Conservation (phyloP, 2,113 vertebrate species). For the Odontophorus gujanensis region DNA sequence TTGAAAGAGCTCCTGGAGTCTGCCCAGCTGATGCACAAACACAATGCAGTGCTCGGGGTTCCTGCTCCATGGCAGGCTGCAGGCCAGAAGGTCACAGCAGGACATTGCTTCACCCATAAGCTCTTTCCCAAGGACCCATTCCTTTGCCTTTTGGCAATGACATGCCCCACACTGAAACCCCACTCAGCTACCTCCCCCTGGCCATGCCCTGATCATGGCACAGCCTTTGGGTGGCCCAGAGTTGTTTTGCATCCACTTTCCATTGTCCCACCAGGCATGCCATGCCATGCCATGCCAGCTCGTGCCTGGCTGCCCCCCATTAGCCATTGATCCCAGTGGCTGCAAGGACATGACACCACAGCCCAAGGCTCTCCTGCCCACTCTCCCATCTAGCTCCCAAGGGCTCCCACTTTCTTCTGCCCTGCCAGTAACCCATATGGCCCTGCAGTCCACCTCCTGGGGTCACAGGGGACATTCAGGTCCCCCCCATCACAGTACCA, state of each 20-base stretch:
- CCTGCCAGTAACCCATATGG: rapidly evolving
- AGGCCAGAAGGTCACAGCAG: too few species aligned
- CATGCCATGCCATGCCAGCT: neutral
- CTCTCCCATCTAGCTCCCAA: neutral
- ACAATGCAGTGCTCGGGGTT: too few species aligned
- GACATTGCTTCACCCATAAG: too few species aligned
- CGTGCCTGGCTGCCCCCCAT: neutral
- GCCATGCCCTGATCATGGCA: neutral
- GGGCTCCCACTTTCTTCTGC: neutral
- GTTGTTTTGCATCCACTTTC: neutral
- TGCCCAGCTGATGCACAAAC: too few species aligned
- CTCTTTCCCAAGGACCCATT: too few species aligned
- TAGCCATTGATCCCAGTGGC: neutral
- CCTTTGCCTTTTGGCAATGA: too few species aligned
- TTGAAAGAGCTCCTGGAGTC: too few species aligned
- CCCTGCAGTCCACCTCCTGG: neutral
- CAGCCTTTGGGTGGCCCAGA: neutral
- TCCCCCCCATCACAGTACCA: neutral
- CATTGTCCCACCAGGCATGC: neutral
- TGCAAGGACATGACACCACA: neutral
- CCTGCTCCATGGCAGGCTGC: too few species aligned
- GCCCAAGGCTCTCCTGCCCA: neutral
- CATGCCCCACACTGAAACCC: neutral
- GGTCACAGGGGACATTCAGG: neutral
- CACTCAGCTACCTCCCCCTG: neutral